Evolutionary conservation across 1,140 invertebrate genomes (phyloP).

Genomic region (Glossosoma conforme): DNA sequence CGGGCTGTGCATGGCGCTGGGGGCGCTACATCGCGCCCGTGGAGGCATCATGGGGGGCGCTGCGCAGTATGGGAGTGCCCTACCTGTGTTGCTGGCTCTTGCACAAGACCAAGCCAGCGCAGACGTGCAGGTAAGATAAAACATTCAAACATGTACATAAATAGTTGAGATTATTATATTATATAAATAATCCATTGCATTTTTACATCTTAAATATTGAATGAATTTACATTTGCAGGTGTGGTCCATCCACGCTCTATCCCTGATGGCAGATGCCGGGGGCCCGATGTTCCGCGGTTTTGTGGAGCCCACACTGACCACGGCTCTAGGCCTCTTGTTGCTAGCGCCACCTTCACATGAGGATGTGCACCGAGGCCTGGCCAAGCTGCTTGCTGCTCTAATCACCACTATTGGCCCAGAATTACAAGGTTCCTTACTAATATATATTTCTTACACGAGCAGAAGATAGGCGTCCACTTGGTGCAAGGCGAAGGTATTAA

Average conservation of each 20-base stretch:
- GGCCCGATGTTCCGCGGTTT: constrained; percentile 98
- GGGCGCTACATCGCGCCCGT: constrained; percentile 39
- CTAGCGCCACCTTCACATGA: constrained; percentile 83
- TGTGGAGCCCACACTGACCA: constrained; percentile 88
- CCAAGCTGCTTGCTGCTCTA: constrained; percentile 86
- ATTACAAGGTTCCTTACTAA: constrained; percentile 67
- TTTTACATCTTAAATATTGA: not conserved
- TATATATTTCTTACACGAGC: not conserved
- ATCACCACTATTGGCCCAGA: constrained; percentile 98
- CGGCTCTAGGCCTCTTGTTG: constrained; percentile 84
- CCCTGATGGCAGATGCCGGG: constrained; percentile 94
- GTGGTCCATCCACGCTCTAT: constrained; percentile 93
- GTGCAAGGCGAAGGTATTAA: no score
- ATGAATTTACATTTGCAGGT: constrained; percentile 56
- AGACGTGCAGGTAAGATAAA: constrained; percentile 75
- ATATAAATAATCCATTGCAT: not conserved
- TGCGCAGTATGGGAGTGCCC: constrained; percentile 35
- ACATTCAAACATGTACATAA: not conserved
- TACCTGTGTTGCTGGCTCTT: constrained; percentile 88
- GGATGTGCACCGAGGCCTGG: constrained; percentile 93
- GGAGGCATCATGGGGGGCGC: constrained; percentile 36
- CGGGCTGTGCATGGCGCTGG: constrained; percentile 86
- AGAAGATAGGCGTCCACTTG: no score
- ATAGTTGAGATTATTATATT: not conserved
- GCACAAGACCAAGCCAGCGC: constrained; percentile 89